A percentile compares a stretch with the other conserved stretches of the same genome.
Evolutionary conservation across 2,888 invertebrate genomes (phyloP).

Genomic region (Scaptomyza flava): DNA sequence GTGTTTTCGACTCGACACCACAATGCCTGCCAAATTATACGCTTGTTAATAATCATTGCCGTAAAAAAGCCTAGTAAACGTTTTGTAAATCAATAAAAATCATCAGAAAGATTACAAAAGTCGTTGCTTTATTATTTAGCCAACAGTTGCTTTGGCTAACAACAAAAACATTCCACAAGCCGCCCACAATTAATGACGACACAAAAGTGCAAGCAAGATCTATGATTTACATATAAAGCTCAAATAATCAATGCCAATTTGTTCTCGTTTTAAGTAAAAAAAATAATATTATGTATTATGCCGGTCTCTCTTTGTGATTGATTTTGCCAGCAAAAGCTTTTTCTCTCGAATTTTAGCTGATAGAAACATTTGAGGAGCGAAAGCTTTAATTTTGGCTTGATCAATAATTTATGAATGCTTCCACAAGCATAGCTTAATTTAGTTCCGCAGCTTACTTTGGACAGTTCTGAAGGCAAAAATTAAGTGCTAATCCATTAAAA

Average conservation of each 20-base stretch:
- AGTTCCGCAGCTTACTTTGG: conserved; percentile 23
- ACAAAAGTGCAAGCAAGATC: not conserved
- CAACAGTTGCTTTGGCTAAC: not conserved
- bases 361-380: not conserved
- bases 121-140: conserved; percentile 5
- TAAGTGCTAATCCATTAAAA: not conserved
- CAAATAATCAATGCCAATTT: too few relatives aligned
- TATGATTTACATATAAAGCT: conserved; percentile 19
- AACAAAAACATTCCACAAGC: not conserved
- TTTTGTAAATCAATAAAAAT: conserved; percentile 7
- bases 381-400: conserved; percentile 25
- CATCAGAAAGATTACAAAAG: not conserved
- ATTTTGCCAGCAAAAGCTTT: conserved; percentile 5
- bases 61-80: conserved; percentile 35
- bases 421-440: conserved; percentile 5
- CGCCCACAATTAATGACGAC: not conserved
- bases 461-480: conserved; percentile 7
- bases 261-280: too few relatives aligned
- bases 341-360: not conserved
- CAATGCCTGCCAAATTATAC: conserved; percentile 44
- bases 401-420: not conserved
- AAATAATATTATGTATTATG: too few relatives aligned
- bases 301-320: conserved; percentile 2
- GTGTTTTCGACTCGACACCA: conserved; percentile 30
- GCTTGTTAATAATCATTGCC: conserved; percentile 32